These are phyloP conservation scores for Ambastaia sidthimunki DNA, from an alignment of 2,797 vertebrate species.

Conservation along the genomic window DNA sequence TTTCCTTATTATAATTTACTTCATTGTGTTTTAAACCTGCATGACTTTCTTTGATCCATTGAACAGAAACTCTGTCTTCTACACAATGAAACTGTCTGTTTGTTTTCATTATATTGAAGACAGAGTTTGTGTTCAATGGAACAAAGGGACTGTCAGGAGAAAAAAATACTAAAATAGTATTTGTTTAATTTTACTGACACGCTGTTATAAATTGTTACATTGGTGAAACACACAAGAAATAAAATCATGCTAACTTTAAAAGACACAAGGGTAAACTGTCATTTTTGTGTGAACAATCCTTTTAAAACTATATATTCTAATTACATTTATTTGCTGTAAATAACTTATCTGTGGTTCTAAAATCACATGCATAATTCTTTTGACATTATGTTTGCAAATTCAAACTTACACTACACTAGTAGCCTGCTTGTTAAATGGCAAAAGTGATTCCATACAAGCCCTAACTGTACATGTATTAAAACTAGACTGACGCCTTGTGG, in stretches of 20 bases:
- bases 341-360: not conserved
- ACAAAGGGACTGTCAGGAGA: too few relatives aligned
- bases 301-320: not conserved
- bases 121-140: too few relatives aligned
- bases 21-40: too few relatives aligned
- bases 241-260: not conserved
- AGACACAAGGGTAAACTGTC: not conserved
- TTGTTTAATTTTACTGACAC: too few relatives aligned
- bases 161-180: too few relatives aligned
- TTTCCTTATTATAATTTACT: too few relatives aligned
- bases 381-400: not conserved
- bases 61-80: too few relatives aligned
- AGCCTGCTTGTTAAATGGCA: not conserved
- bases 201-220: too few relatives aligned
- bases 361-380: not conserved
- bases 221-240: not conserved
- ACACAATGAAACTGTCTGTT: too few relatives aligned
- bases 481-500: conserved; percentile 22
- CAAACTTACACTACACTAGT: not conserved
- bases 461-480: not conserved
- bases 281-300: not conserved
- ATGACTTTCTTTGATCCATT: too few relatives aligned
- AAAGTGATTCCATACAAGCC: too few relatives aligned
- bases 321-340: not conserved
- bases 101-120: too few relatives aligned